phyloP scores from a whole-genome alignment of 2,113 vertebrate genomes.

The Callipepla squamata region DNA sequence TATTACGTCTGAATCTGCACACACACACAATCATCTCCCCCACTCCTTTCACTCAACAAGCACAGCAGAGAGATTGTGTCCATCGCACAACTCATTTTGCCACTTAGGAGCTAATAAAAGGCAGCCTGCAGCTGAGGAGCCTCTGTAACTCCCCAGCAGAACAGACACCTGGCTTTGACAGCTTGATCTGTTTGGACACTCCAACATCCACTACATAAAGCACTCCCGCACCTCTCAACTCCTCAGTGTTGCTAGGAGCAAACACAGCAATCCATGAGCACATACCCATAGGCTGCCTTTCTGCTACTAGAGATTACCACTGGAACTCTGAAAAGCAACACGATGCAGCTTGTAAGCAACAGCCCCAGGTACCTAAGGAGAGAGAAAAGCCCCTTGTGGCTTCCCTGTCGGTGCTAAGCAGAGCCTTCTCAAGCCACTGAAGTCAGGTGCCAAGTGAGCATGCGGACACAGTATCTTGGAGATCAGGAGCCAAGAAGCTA shows the following conservation, averaged over 20 bases:
- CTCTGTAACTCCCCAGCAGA: background rate
- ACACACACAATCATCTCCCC: too few species aligned
- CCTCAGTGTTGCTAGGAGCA: background rate
- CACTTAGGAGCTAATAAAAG: background rate
- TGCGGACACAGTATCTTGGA: fast-evolving
- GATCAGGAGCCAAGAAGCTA: background rate
- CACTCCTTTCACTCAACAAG: background rate
- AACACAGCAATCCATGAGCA: fast-evolving
- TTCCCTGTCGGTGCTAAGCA: fast-evolving
- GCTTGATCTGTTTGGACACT: background rate
- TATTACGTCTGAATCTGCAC: background rate
- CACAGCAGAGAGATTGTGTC: background rate
- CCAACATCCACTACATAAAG: too few species aligned
- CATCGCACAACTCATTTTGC: too few species aligned
- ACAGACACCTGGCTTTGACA: background rate
- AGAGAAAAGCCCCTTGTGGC: background rate
- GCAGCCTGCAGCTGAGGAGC: background rate
- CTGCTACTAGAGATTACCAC: fast-evolving
- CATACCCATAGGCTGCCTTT: background rate
- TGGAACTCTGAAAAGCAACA: background rate
- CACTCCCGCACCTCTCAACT: background rate
- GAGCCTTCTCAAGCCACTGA: background rate
- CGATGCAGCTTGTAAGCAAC: fast-evolving
- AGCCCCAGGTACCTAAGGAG: background rate
- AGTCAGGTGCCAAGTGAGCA: background rate